Conservation (phyloP, 2,888 invertebrate species). For the Agonum fuliginosum region DNA sequence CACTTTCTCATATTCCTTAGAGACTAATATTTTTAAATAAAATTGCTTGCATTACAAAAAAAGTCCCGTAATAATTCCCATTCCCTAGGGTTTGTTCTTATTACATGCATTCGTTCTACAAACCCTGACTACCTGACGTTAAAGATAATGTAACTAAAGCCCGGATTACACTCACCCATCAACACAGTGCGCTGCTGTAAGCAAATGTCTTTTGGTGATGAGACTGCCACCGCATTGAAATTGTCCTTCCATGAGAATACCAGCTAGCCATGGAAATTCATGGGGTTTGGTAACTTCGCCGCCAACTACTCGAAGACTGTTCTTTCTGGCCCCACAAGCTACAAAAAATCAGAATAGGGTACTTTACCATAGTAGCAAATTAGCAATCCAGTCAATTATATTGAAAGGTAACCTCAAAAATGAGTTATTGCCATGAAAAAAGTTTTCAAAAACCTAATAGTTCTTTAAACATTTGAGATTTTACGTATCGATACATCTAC, state of each 20-base stretch:
- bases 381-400: no score
- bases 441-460: no score
- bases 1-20: no score
- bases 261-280: conserved; percentile 87
- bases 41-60: conserved; percentile 1
- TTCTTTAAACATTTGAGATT: no score
- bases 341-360: neutral
- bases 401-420: no score
- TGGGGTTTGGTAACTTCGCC: conserved; percentile 79
- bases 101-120: no score
- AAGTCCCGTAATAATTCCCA: neutral
- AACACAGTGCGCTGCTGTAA: conserved; percentile 86
- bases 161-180: conserved; percentile 77
- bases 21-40: neutral
- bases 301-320: conserved; percentile 78
- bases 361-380: neutral
- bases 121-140: no score
- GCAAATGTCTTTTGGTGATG: conserved; percentile 81
- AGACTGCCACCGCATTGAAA: conserved; percentile 85
- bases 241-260: conserved; percentile 78
- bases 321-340: conserved; percentile 13
- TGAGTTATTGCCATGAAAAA: no score
- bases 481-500: no score
- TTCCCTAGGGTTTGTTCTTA: neutral
- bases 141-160: no score